A percentile compares a stretch with the other conserved stretches of the same genome.
Conservation (phyloP, 2,888 invertebrate genomes). For the Pandemis corylana region DNA sequence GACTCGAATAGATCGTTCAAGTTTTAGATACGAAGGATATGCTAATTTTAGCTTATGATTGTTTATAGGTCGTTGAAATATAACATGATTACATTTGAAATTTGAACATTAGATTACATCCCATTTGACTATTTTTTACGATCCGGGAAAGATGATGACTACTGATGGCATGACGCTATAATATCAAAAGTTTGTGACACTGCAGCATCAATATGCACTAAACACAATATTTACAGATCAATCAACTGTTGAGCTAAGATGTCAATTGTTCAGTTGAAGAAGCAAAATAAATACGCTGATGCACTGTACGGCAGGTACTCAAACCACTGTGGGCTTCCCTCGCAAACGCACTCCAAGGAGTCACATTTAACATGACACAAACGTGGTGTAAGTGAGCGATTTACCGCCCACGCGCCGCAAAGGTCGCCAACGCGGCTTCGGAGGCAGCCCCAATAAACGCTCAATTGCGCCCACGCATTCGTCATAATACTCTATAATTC, state of each 20-base stretch:
- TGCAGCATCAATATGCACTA: no score
- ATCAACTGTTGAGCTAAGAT: no score
- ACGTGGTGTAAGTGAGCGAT: conserved; percentile 21
- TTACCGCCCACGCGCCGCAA: conserved; percentile 32
- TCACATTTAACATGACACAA: conserved; percentile 10
- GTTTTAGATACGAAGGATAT: conserved; percentile 7
- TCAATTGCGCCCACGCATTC: conserved; percentile 21
- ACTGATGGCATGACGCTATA: no score
- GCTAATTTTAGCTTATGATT: conserved; percentile 27
- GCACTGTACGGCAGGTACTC: neutral
- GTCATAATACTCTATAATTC: conserved; percentile 11
- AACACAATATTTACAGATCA: no score
- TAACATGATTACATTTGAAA: neutral
- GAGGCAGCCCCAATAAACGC: conserved; percentile 1
- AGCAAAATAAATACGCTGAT: no score
- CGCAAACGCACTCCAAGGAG: conserved; percentile 1
- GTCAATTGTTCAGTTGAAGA: no score
- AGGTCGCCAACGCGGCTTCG: conserved; percentile 24
- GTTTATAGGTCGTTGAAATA: conserved; percentile 8
- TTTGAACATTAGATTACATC: neutral
- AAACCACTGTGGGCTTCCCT: conserved; percentile 7
- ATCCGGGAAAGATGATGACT: no score
- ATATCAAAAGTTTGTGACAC: no score
- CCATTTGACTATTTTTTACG: neutral
- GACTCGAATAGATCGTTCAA: conserved; percentile 26